Evolutionary conservation across 1,140 invertebrate species (phyloP), one percentile per base, ranked within the genome.

Genomic region (Platyscapa corneri): DNA sequence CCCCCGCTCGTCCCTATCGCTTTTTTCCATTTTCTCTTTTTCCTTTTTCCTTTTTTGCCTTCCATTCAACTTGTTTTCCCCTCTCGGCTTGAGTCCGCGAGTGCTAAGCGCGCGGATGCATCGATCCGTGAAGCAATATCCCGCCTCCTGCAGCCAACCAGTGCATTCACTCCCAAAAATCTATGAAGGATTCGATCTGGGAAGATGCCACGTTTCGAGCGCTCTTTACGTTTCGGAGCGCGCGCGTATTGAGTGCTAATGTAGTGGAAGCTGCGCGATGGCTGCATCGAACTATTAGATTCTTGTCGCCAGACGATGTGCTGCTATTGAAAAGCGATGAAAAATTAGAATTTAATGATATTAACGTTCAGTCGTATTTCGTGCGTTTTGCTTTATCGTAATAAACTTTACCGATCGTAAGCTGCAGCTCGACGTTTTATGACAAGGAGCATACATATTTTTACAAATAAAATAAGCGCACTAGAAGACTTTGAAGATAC

Each of bases 71-170:
- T 82, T 82, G 5, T 60, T 42, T n/a, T 75, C 27, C 14, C 18
- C 5, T 82, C 49, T 60, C 23, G n/a, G 79, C 30, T 32, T 34
- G 49, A 16, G 56, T 27, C 56, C 20, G 23, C 23, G 56, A 14
- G 23, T 3, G 20, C 18, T 37, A 23, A 27, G 7, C 46, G 39
- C 53, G 12, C 27, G 49, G 37, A 79, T 53, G 23, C 77, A 53
- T 67, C 78, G 67, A 80, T 75, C 77, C 78, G 70, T 85, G 70
- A 80, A 85, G 65, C 56, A 85, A 85, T 85, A 85, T 85, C 78
- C 84, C 60, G 80, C 64, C 81, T 42, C 27, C 30, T 8, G 34
- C 32, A 72, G 39, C 23, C 8, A 53, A 8, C 34, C 16, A n/a
- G 20, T n/a, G 30, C 37, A 18, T 74, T 56, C 64, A 32, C 56